Conservation (phyloP, 2,888 invertebrate species). For the Iselma pallidipennis region DNA sequence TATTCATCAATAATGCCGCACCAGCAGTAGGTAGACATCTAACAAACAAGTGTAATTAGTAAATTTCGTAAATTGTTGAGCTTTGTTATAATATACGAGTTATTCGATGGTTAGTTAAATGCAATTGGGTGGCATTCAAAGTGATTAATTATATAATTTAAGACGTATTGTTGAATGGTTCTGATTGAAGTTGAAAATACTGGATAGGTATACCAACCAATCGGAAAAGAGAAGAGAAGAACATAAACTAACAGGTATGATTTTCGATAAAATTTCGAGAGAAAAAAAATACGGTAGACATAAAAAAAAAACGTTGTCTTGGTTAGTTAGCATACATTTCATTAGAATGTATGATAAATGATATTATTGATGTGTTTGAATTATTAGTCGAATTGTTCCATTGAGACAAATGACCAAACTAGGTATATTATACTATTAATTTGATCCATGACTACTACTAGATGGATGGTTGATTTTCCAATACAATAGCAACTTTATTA, state of each 20-base stretch:
- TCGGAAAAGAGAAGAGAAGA: no score
- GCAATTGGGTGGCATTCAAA: background rate
- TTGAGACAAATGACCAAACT: background rate
- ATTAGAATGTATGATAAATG: background rate
- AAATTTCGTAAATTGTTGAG: constrained; percentile 23
- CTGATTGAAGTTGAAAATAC: background rate
- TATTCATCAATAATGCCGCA: constrained; percentile 20
- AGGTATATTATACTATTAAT: no score
- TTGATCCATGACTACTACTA: background rate
- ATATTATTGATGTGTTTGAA: background rate
- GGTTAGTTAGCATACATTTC: background rate
- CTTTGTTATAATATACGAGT: constrained; percentile 29
- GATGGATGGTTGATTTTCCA: background rate
- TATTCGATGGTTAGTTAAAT: constrained; percentile 13
- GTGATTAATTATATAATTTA: constrained; percentile 1
- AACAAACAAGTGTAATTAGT: constrained; percentile 36
- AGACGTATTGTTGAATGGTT: background rate
- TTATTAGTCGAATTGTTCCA: background rate
- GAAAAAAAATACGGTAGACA: no score
- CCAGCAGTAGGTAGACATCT: constrained; percentile 32
- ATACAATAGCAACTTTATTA: background rate
- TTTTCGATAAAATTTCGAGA: background rate
- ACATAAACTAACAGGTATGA: no score
- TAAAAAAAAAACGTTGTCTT: background rate
- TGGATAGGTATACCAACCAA: no score